Evolutionary conservation across 1,140 invertebrate genomes (phyloP).

Genomic region (Arctopsyche grandis): DNA sequence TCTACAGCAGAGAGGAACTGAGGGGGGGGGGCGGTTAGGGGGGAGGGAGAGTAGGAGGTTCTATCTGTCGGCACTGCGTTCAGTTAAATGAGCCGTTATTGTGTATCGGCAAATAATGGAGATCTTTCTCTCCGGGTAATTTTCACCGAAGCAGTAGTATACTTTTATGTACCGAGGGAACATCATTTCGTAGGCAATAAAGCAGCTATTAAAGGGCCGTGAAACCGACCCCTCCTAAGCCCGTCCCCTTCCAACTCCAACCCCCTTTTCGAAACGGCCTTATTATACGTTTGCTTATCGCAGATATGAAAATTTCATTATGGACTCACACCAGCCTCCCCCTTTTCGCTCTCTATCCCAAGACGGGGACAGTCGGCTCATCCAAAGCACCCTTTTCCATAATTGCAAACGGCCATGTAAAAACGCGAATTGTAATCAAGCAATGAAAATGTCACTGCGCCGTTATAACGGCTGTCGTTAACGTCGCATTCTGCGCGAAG

Average conservation of each 20-base stretch:
- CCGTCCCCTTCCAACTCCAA: background rate
- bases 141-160: constrained; percentile 36
- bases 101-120: constrained; percentile 39
- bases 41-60: too few species aligned
- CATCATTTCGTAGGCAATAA: constrained; percentile 40
- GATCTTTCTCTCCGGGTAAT: constrained; percentile 27
- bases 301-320: constrained; percentile 43
- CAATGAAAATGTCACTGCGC: constrained; percentile 6
- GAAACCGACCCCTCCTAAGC: background rate
- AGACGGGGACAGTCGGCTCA: background rate
- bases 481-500: background rate
- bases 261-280: constrained; percentile 3
- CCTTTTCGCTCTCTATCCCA: background rate
- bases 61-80: background rate
- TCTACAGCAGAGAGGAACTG: too few species aligned
- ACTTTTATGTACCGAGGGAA: constrained; percentile 40
- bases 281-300: constrained; percentile 42
- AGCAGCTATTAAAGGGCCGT: constrained; percentile 40
- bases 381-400: background rate
- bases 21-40: too few species aligned
- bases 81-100: constrained; percentile 17
- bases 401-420: constrained; percentile 24
- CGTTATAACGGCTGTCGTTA: background rate
- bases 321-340: background rate
- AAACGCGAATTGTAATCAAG: constrained; percentile 29